Evolutionary conservation across 2,797 vertebrate genomes (phyloP).

Genomic region (Neoniphon sammara): DNA sequence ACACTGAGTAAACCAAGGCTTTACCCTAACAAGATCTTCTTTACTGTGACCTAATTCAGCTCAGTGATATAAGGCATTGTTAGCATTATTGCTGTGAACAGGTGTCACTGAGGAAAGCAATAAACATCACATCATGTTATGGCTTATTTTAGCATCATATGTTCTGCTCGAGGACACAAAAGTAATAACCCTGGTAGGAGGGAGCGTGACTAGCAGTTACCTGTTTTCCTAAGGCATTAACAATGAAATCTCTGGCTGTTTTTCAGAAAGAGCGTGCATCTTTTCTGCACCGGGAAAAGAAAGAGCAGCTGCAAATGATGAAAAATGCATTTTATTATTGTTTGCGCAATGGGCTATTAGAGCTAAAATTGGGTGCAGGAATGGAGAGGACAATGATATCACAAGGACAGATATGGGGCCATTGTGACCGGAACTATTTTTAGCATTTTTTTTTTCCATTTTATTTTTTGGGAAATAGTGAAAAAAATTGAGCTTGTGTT

Average conservation of each 20-base stretch:
- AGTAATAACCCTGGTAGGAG: background rate
- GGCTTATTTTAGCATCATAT: too few species aligned
- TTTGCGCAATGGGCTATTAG: background rate
- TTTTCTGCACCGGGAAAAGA: background rate
- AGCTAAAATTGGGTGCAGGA: too few species aligned
- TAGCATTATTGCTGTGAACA: background rate
- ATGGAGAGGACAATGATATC: too few species aligned
- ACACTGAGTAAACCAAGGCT: background rate
- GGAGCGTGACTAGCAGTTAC: background rate
- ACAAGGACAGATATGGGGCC: background rate
- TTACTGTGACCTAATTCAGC: background rate
- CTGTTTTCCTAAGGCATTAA: background rate
- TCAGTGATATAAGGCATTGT: background rate
- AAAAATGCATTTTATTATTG: background rate
- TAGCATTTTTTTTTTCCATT: too few species aligned
- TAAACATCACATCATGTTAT: too few species aligned
- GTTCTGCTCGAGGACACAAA: background rate
- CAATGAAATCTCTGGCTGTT: slow-evolving; percentile 1
- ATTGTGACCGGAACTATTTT: too few species aligned
- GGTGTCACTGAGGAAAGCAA: background rate
- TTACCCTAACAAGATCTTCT: background rate
- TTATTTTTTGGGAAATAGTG: too few species aligned
- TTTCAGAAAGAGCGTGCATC: background rate
- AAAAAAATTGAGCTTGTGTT: too few species aligned
- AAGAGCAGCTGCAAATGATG: background rate